Evolutionary conservation across 92 coral and sea anemone species (phyloP).

Genomic region (Metridium senile): DNA sequence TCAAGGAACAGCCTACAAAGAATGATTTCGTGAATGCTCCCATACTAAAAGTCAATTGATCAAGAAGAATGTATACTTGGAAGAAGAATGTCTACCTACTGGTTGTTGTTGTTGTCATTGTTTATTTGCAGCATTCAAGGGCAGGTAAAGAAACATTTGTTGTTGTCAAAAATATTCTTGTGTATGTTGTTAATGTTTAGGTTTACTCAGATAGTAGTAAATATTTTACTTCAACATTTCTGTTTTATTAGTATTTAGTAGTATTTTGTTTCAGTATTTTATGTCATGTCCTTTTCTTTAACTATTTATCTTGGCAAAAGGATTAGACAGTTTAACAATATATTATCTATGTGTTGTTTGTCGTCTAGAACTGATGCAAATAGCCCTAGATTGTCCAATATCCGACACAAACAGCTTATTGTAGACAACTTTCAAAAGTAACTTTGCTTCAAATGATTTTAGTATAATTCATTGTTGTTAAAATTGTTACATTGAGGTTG

Average conservation of each 20-base stretch:
- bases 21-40: constrained; percentile 33
- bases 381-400: background rate
- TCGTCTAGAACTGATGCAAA: background rate
- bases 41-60: background rate
- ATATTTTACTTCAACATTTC: too few species aligned
- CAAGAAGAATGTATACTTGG: background rate
- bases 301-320: background rate
- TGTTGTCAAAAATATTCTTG: background rate
- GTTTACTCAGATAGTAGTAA: too few species aligned
- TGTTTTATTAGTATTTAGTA: too few species aligned
- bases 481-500: background rate
- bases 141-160: constrained; percentile 9
- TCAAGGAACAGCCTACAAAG: constrained; percentile 8
- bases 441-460: background rate
- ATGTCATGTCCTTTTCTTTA: background rate
- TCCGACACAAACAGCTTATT: background rate
- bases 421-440: background rate
- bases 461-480: background rate
- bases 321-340: background rate
- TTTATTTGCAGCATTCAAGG: background rate
- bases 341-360: background rate
- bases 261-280: background rate
- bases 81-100: background rate
- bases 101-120: background rate
- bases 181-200: too few species aligned